Evolutionary conservation across 2,888 invertebrate species (phyloP), one percentile per base, ranked within the genome.

Genomic region (Patella depressa): DNA sequence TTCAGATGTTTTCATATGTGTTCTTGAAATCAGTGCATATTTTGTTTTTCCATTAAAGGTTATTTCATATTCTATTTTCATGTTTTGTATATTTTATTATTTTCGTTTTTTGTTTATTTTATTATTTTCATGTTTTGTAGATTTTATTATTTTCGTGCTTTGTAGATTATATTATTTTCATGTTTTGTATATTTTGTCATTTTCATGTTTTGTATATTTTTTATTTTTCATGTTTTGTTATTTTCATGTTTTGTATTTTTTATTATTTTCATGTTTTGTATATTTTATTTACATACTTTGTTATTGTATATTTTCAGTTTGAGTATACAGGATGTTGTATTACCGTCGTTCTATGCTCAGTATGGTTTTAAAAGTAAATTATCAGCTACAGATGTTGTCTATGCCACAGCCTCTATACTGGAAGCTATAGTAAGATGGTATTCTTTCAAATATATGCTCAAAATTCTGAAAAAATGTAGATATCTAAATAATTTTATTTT

Each of bases 341-440:
- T 91, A 15, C 90, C 91, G 5, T 95, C 97, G 12, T 98, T 98
- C 90, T 93, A 95, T 4, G 93, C 97, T 75, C 95, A 95, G 81
- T 95, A 95, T 85, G 96, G 97, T 12, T 98, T 95, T 91, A 93
- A 95, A 59, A 95, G 95, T 85, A 94, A 95, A 79, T 94, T 95
- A 85, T 94, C 95, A 81, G 97, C 98, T 0, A 93, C 95, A 1
- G 98, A 98, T 91, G 93, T 96, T 77, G 96, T 96, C 0, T 95
- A 95, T 86, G 95, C 95, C 0, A 93, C 96, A 91, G 92, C 96
- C 81, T 95, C 96, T 2, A 93, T 96, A 73, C 93, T 98, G 78
- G 96, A 96, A 91, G 94, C 94, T 79, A 94, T 94, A 74, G 94
- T 94, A 85, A 84, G 88, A 85, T 12, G 15, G 3, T 9, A 11